phyloP scores from a whole-genome alignment of 2,797 vertebrate species.

The Sylvilagus floridanus region DNA sequence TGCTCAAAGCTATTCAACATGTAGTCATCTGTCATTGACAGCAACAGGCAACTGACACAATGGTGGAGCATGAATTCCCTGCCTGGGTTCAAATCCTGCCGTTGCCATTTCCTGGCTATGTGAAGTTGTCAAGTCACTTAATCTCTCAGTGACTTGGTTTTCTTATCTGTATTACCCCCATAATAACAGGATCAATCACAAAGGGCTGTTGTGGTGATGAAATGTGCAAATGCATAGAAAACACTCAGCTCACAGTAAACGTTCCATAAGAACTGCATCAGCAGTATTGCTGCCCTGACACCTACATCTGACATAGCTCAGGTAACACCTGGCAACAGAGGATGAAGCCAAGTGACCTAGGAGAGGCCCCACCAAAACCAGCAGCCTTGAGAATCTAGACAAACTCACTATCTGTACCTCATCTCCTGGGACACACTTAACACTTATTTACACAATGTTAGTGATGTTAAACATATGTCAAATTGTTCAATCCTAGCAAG shows the following conservation, averaged over 20 bases:
- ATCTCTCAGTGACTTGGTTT: not conserved
- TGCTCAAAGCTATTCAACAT: not conserved
- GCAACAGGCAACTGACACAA: not conserved
- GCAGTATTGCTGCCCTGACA: not conserved
- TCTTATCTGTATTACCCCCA: not conserved
- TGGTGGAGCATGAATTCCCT: not conserved
- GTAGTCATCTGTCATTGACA: not conserved
- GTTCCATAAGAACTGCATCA: not conserved
- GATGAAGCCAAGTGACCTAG: not conserved
- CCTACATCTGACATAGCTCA: not conserved
- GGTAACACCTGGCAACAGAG: not conserved
- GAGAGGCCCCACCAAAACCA: not conserved
- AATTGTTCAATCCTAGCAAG: not conserved
- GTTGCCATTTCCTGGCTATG: not conserved
- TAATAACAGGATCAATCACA: not conserved
- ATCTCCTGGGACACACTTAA: not conserved
- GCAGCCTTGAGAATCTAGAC: not conserved
- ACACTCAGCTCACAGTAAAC: not conserved
- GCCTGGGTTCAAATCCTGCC: not conserved
- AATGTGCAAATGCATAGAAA: not conserved
- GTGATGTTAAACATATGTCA: rapidly evolving
- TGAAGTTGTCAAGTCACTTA: not conserved
- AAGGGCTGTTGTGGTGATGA: not conserved
- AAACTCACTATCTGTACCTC: not conserved
- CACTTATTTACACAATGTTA: not conserved